Evolutionary conservation across 2,113 vertebrate species (phyloP).

Genomic region (Dendropsophus ebraccatus): DNA sequence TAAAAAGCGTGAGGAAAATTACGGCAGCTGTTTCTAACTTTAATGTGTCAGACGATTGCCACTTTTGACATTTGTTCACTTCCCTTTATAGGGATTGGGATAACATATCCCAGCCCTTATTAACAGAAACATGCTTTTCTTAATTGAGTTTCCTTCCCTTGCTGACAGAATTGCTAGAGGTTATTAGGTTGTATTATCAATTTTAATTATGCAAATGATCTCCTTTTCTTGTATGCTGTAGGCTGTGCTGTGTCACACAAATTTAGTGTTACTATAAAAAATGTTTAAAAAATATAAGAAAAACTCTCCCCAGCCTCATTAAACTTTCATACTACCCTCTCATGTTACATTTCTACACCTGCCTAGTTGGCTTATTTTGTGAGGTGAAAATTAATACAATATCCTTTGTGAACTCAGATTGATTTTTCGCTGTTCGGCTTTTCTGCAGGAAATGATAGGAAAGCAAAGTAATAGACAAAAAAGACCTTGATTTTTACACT

Average conservation of each 20-base stretch:
- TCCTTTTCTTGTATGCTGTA: conserved; percentile 45
- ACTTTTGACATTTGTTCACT: conserved; percentile 32
- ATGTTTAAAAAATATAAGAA: conserved; percentile 17
- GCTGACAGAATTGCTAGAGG: conserved; percentile 56
- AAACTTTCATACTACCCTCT: conserved; percentile 43
- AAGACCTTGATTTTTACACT: conserved; percentile 66
- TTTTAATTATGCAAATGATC: conserved; percentile 60
- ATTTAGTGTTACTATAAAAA: conserved; percentile 44
- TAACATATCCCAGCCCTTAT: conserved; percentile 51
- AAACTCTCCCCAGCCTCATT: conserved; percentile 57
- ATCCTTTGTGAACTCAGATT: conserved; percentile 61
- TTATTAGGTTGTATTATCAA: conserved; percentile 57
- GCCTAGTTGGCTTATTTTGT: conserved; percentile 63
- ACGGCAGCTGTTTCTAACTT: background rate
- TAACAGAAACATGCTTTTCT: conserved; percentile 60
- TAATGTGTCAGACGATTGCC: background rate
- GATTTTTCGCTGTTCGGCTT: conserved; percentile 64
- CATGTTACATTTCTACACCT: conserved; percentile 50
- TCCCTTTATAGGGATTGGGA: conserved; percentile 44
- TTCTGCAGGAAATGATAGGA: conserved; percentile 66
- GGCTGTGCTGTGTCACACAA: conserved; percentile 58
- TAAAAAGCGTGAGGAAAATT: background rate
- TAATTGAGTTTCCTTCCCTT: conserved; percentile 54
- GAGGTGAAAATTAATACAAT: conserved; percentile 67
- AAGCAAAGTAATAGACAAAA: conserved; percentile 63